phyloP scores from a whole-genome alignment of 2,888 invertebrate genomes.

The Xylota sylvarum region DNA sequence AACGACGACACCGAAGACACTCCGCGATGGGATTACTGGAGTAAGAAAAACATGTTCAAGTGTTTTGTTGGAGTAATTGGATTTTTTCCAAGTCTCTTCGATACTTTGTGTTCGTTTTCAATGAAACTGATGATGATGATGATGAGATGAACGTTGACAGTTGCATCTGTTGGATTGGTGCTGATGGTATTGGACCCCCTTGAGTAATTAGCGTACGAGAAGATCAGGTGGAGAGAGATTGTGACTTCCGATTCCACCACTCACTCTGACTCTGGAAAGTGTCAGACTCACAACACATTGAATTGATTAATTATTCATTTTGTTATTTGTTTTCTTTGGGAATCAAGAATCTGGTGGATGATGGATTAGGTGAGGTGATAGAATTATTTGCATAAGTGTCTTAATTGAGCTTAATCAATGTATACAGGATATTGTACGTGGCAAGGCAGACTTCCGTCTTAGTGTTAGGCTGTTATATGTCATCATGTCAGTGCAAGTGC shows the following conservation, averaged over 20 bases:
- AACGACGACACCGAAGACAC: constrained; percentile 40
- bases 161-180: constrained; percentile 61
- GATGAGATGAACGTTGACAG: constrained; percentile 39
- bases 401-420: constrained; percentile 3
- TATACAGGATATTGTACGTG: constrained; percentile 4
- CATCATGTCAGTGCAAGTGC: no score
- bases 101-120: constrained; percentile 45
- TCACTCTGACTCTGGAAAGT: constrained; percentile 6
- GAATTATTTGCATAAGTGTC: constrained; percentile 31
- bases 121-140: constrained; percentile 34
- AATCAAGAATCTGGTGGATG: constrained; percentile 10
- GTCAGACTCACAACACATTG: constrained; percentile 7
- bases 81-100: constrained; percentile 47
- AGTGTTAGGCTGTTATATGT: no score
- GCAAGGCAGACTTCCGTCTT: not conserved
- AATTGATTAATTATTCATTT: constrained; percentile 46
- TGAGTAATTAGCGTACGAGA: constrained; percentile 72
- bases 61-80: constrained; percentile 75
- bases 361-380: constrained; percentile 11
- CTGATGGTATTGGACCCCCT: constrained; percentile 44
- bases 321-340: constrained; percentile 26
- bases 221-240: constrained; percentile 50
- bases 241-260: constrained; percentile 57
- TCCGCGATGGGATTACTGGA: constrained; percentile 66
- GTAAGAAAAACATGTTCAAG: constrained; percentile 73